Evolutionary conservation across 2,113 vertebrate genomes (phyloP).

Genomic region (Phainopepla nitens): DNA sequence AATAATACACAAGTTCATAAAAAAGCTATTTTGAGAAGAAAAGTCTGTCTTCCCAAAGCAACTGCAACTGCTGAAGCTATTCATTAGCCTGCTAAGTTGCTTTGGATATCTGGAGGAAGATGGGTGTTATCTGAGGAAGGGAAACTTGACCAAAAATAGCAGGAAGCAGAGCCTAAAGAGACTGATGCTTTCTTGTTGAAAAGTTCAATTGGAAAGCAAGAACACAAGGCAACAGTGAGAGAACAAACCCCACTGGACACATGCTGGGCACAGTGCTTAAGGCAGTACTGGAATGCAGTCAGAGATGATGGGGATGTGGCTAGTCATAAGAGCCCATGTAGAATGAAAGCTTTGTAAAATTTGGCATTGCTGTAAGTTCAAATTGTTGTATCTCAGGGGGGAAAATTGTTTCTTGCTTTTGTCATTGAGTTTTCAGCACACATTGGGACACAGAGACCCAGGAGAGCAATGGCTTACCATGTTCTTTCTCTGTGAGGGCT

Average conservation of each 20-base stretch:
- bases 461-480: neutral
- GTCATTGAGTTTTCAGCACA: neutral
- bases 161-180: neutral
- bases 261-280: neutral
- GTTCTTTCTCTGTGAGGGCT: neutral
- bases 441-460: neutral
- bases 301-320: neutral
- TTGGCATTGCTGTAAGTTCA: neutral
- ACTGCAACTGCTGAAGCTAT: neutral
- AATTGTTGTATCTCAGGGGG: neutral
- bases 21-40: neutral
- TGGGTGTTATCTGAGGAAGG: neutral
- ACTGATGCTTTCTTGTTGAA: neutral
- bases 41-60: neutral
- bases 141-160: neutral
- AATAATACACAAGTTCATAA: neutral
- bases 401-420: neutral
- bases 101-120: neutral
- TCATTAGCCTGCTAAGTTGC: neutral
- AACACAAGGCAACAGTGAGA: neutral
- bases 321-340: neutral
- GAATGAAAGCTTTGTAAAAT: constrained; percentile 2
- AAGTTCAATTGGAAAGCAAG: neutral
- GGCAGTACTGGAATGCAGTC: neutral
- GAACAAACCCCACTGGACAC: neutral